Evolutionary conservation across 2,113 vertebrate genomes (phyloP), one percentile per base, ranked within the genome.

Genomic region (Chloebia gouldiae): DNA sequence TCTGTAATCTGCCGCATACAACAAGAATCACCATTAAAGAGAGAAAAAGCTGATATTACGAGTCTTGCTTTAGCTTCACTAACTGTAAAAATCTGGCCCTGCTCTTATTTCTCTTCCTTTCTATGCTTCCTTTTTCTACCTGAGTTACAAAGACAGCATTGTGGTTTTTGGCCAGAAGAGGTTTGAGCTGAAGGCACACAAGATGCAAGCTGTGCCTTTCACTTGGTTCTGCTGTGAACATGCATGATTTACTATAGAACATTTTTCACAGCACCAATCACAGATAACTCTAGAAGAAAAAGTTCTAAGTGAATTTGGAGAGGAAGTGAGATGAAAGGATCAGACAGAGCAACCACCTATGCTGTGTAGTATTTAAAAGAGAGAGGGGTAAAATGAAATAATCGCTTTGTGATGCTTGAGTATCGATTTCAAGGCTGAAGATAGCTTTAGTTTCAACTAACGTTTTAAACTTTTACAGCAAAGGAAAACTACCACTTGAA

Each of bases 241-340:
- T 0, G 0, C 37, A 31, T 8, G 30, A 50, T 70, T 56, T 81
- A 68, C 40, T 81, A 5, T 1, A 51, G n/a, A 56, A 50, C 0
- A 5, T 2, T 11, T 64, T 75, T 75, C 60, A 27, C 42, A 75
- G 31, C 49, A 60, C 16, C 14, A 51, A 9, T 22, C 39, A 47
- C 35, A 50, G 40, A 44, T 39, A 89, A 68, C 15, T 64, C 50
- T 21, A 59, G 77, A 45, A 88, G 45, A 50, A 10, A 81, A 84
- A 78, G 45, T 19, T 17, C 18, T 18, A 53, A 57, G 18, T 70
- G 28, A 86, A 49, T 22, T 61, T 15, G 16, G 57, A 51, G 14
- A 49, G 12, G 37, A 66, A 79, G 27, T 24, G 23, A 81, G 21
- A 54, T 35, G 19, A 11, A 65, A 8, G 27, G 12, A 22, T 78